phyloP scores from a whole-genome alignment of 2,888 invertebrate genomes.

The Mellilla xanthometata region DNA sequence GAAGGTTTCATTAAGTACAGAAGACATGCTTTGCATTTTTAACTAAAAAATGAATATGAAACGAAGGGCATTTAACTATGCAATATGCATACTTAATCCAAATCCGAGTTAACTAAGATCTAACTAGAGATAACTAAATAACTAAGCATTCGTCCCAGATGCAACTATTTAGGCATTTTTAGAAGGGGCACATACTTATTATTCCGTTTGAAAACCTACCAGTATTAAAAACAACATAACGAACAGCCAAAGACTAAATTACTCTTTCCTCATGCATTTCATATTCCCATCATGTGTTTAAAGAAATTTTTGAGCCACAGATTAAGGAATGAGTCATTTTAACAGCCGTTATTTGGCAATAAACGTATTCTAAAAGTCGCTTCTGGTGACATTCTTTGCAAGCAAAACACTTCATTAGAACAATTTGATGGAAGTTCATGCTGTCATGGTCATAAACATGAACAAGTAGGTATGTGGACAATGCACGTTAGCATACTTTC shows the following conservation, averaged over 20 bases:
- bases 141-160: conserved; percentile 13
- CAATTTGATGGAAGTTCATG: conserved; percentile 21
- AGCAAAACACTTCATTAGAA: conserved; percentile 43
- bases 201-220: conserved; percentile 47
- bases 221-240: conserved; percentile 42
- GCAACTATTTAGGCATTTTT: conserved; percentile 42
- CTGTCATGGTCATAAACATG: conserved; percentile 12
- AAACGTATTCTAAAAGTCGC: conserved; percentile 57
- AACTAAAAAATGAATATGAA: neutral
- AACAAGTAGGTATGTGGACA: conserved; percentile 26
- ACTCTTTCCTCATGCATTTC: conserved; percentile 57
- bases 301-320: conserved; percentile 62
- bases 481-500: conserved; percentile 15
- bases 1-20: no score
- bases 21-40: conserved; percentile 2
- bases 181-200: conserved; percentile 61
- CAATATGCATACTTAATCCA: conserved; percentile 14
- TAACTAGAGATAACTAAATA: conserved; percentile 12
- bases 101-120: conserved; percentile 2
- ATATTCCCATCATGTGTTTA: conserved; percentile 58
- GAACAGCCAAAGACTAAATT: conserved; percentile 45
- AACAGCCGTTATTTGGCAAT: conserved; percentile 65
- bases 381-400: conserved; percentile 43
- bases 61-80: conserved; percentile 10
- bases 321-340: conserved; percentile 68